phyloP scores from a whole-genome alignment of 2,113 vertebrate species.

The Leptosomus discolor region DNA sequence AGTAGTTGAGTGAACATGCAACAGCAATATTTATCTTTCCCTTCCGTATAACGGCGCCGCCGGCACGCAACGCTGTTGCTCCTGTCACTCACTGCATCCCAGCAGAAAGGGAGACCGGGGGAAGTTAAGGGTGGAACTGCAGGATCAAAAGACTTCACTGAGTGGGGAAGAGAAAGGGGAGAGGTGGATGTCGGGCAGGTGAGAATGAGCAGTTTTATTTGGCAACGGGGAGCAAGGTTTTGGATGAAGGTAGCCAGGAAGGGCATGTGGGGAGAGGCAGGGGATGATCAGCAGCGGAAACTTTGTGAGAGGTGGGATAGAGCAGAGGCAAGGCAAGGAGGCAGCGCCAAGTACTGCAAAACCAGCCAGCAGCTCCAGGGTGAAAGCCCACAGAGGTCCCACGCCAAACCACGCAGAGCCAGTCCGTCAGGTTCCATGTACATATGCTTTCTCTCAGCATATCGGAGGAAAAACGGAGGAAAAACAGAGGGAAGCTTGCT shows the following conservation, averaged over 20 bases:
- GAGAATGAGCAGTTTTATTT: fast-evolving
- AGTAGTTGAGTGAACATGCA: not conserved
- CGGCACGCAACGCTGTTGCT: not conserved
- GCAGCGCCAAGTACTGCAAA: not conserved
- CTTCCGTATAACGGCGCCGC: not conserved
- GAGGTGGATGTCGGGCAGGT: fast-evolving
- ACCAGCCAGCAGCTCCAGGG: not conserved
- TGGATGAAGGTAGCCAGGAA: not conserved
- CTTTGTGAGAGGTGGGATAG: not conserved
- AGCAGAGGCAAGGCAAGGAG: not conserved
- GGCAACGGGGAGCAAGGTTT: not conserved
- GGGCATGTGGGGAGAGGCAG: not conserved
- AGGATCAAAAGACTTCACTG: not conserved
- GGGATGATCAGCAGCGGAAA: fast-evolving
- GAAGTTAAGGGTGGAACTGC: not conserved
- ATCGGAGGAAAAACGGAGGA: no score
- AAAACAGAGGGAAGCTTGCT: not conserved
- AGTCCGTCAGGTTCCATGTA: not conserved
- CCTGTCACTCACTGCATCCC: not conserved
- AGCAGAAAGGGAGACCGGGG: not conserved
- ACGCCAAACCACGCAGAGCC: not conserved
- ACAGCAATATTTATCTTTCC: constrained; percentile 15
- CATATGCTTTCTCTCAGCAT: not conserved
- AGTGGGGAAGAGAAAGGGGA: not conserved
- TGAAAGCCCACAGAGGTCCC: not conserved